These are phyloP conservation scores for Tiphia femorata DNA, from an alignment of 2,888 invertebrate species.

Conservation along the genomic window DNA sequence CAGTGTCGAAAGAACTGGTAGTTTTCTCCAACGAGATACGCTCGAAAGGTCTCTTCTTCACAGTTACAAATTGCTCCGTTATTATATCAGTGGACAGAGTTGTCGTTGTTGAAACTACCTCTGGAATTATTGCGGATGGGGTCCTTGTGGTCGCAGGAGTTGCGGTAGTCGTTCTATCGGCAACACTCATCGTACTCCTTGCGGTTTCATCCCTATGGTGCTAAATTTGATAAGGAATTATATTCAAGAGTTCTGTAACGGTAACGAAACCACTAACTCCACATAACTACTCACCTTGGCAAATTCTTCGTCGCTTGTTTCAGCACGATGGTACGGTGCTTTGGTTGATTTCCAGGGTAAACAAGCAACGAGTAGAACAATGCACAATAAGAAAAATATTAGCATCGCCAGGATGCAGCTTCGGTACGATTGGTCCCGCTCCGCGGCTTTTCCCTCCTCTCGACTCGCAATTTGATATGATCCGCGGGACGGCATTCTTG, in stretches of 20 bases:
- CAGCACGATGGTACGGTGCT: not conserved
- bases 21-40: too few species aligned
- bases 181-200: too few species aligned
- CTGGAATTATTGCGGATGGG: not conserved
- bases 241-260: not conserved
- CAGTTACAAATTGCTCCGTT: not conserved
- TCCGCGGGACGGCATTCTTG: constrained; percentile 45
- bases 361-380: constrained; percentile 38
- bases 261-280: not conserved
- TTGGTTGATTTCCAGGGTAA: constrained; percentile 31
- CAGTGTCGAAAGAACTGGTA: too few species aligned
- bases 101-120: not conserved
- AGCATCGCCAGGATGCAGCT: constrained; percentile 45
- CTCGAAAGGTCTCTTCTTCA: not conserved
- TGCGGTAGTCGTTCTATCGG: not conserved
- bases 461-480: constrained; percentile 37
- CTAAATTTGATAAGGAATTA: not conserved
- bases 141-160: not conserved
- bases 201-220: not conserved
- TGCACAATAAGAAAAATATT: constrained; percentile 46
- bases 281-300: not conserved
- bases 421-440: constrained; percentile 48
- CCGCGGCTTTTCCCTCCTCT: constrained; percentile 26
- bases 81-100: too few species aligned
- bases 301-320: not conserved